Base-by-base conservation (phyloP, 2,888 invertebrate species). In the Apotomis capreana region DNA sequence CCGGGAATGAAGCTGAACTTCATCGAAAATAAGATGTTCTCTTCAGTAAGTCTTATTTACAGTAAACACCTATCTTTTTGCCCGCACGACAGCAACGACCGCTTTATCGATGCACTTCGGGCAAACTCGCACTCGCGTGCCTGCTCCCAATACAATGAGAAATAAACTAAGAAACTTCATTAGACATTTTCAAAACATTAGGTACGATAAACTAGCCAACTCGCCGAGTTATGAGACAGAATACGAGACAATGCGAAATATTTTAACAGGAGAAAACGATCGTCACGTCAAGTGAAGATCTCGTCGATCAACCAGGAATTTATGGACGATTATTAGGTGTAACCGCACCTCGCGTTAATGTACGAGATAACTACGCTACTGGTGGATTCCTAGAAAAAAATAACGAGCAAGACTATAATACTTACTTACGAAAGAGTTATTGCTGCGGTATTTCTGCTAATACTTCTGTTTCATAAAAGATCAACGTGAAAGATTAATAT, bases 251-350 rank as follows among this genome's bases (percentile, higher is more conserved):
- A 44, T 37, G 64, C 44, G 12, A 64, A 64, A 54, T 37, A 64
- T 64, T 64, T 64, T 64, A 64, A 64, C 64, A 64, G 55, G 64
- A 64, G 55, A 64, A 64, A 58, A 64, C 40, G 61, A 1, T 10
- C 64, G 44, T 54, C 54, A 44, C 54, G 64, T 64, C 54, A 54
- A 13, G 13, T 40, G 44, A 6, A 49, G 49, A 49, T 49, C 49
- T 6, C 40, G 55, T 49, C 40, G 55, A 55, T 64, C 26, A 54
- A 44, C 6, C 10, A 44, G 64, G 64, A 64, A 64, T 64, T 64
- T 64, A 64, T 44, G 64, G 12, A 1, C 54, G 55, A 64, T 64
- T 55, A 64, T 64, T 55, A 44, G 55, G 15, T 63, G 61, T 49
- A 61, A 46, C 26, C 61, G 51, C 61, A 62, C 61, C 49, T 62